Base-by-base conservation (phyloP, 2,888 invertebrate genomes). In the Dorcus parallelipipedus region DNA sequence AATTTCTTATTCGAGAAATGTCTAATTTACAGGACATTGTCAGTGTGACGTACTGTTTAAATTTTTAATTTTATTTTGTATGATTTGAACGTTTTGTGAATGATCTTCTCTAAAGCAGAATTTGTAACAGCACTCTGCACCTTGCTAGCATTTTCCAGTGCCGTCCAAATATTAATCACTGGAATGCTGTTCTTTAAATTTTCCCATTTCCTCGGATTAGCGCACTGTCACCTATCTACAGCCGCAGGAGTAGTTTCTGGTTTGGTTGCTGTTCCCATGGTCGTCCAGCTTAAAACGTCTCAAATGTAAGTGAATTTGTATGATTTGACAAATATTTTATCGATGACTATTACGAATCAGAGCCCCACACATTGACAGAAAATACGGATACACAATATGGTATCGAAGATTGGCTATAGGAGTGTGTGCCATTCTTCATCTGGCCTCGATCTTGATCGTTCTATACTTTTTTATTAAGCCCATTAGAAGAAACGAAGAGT, bases 151-250 rank as follows among this genome's bases (percentile, higher is more conserved):
- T 78, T 74, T 6, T 74, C 66, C 0, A 76, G 81, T 3, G 69
- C 66, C 2, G 71, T 67, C 60, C 79, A 81, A 69, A 81, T 83
- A 0, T 79, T 82, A 39, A 75, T 78, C 0, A 81, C 81, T 1
- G 82, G 80, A 10, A 69, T 71, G 1, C 81, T 70, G 0, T 70
- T 64, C 17, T 66, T 69, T 52, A 58, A 60, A 9, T 65, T 70
- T 49, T 63, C 69, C 3, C 67, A 68, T 48, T 63, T 67, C 47
- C 59, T 69, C 51, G 41, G 63, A 6, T 54, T 69, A 42, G 58
- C 67, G 33, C 60, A 66, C 49, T 65, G 66, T 51, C 64, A 65
- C 47, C 23, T 67, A 14, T 60, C 69, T 6, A 70, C 68, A 3
- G 56, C 64, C 8, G 57, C 62, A 20, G 70, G 69, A 38, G 55